These are phyloP conservation scores for Meriones unguiculatus DNA, from an alignment of 2,113 vertebrate genomes.

Conservation along the genomic window DNA sequence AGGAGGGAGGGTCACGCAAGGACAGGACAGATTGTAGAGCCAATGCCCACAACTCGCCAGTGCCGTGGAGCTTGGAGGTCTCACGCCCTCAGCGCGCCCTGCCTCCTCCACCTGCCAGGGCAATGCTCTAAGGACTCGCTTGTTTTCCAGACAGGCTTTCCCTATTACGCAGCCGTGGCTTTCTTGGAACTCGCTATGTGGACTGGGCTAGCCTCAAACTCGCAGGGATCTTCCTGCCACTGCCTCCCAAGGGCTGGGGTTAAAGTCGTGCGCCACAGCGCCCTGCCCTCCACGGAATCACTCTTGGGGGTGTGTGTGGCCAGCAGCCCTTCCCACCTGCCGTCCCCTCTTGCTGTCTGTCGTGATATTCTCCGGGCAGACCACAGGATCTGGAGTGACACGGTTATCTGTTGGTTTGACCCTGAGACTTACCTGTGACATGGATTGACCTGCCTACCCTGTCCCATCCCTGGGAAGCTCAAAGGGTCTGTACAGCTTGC, in stretches of 20 bases:
- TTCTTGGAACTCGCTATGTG: neutral
- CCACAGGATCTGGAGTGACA: neutral
- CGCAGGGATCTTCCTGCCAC: neutral
- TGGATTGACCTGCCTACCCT: neutral
- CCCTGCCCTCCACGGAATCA: neutral
- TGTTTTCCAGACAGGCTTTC: neutral
- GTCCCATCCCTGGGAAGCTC: neutral
- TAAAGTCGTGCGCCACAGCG: neutral
- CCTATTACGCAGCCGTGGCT: neutral
- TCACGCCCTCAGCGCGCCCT: accelerated
- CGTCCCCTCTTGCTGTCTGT: accelerated
- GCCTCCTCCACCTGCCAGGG: neutral
- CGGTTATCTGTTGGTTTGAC: neutral
- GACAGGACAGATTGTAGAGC: accelerated
- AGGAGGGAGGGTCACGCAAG: neutral
- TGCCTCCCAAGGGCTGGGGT: neutral
- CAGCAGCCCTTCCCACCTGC: too few relatives aligned
- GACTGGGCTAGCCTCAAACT: neutral
- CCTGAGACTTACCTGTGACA: neutral
- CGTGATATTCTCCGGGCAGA: neutral
- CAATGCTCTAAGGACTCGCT: too few relatives aligned
- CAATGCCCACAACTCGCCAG: accelerated
- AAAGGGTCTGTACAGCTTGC: neutral
- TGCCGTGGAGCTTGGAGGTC: neutral
- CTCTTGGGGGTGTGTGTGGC: too few relatives aligned